Evolutionary conservation across 2,797 vertebrate genomes (phyloP), one percentile per base, ranked within the genome.

Genomic region (Pampus argenteus): DNA sequence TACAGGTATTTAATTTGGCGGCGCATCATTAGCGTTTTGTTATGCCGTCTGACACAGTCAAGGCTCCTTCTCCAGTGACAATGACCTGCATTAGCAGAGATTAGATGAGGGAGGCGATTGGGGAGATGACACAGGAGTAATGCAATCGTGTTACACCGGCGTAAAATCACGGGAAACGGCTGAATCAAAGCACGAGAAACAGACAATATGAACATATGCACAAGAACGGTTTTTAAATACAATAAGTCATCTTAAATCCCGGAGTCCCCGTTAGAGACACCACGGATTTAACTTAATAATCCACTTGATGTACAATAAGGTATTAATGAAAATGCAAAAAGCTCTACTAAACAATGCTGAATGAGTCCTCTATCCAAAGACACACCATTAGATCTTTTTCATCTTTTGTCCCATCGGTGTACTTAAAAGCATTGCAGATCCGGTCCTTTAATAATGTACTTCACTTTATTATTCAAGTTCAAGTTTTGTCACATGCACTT

Each of bases 1-100:
- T 86, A 82, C 83, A 91, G 86, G 88, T 90, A 89, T 90, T 89
- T 79, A 75, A 86, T 86, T 89, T 85, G 71, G 71, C 25, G 31
- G 59, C 22, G 31, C 74, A 48, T 85, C 65, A 71, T 88, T 81
- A 83, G 72, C 15, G 59, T 71, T 82, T 65, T 76, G 81, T 86
- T 80, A 62, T 64, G 60, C 66, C 34, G 82, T 62, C 77, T 76
- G 74, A 83, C 62, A 71, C 78, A 62, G 51, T 69, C 44, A 3
- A 64, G 38, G 58, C 48, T 71, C 59, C 73, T 64, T 51, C 72
- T 59, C 61, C 79, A 51, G 44, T 76, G 75, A 86, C 83, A 79
- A 57, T 78, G 75, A 79, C 82, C 75, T 42, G 58, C 62, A 66
- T 89, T 76, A 84, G 70, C 23, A 36, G 49, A 81, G 72, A 82